A percentile compares a stretch with the other conserved stretches of the same genome.
Evolutionary conservation across 2,888 invertebrate genomes (phyloP).

Genomic region (Agonopterix alstromeriana): DNA sequence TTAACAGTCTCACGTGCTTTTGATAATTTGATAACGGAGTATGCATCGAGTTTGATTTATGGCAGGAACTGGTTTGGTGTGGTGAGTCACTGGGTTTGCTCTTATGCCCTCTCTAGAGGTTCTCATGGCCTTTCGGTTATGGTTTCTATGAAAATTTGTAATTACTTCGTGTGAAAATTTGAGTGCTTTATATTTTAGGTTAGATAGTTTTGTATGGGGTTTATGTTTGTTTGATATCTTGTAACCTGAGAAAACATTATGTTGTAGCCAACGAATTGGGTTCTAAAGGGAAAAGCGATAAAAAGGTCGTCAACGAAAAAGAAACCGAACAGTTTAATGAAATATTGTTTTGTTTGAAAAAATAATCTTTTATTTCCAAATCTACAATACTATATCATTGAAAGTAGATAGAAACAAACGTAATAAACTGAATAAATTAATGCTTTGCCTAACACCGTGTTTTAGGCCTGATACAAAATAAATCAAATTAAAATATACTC

Average conservation of each 20-base stretch:
- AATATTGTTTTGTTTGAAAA: no score
- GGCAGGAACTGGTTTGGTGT: slow-evolving; percentile 45
- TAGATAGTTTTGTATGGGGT: background rate
- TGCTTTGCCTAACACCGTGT: slow-evolving; percentile 27
- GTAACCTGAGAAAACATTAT: no score
- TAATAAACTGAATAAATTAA: slow-evolving; percentile 27
- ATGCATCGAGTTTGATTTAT: slow-evolving; percentile 57
- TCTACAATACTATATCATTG: slow-evolving; percentile 15
- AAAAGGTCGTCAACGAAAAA: no score
- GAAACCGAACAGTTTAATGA: no score
- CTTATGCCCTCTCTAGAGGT: slow-evolving; percentile 19
- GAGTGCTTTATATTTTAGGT: background rate
- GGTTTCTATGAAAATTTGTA: slow-evolving; percentile 32
- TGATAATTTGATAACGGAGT: slow-evolving; percentile 73
- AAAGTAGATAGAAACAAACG: slow-evolving; percentile 20
- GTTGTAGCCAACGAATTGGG: no score
- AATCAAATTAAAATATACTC: slow-evolving; percentile 51
- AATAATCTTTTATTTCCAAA: background rate
- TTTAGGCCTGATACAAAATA: slow-evolving; percentile 31
- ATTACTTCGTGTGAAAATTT: slow-evolving; percentile 16
- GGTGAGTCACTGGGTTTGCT: slow-evolving; percentile 36
- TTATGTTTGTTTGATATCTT: background rate
- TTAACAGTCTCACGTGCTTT: slow-evolving; percentile 69
- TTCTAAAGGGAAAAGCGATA: no score
- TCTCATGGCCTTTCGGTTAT: slow-evolving; percentile 52